Evolutionary conservation across 2,113 vertebrate genomes (phyloP).

Genomic region (Tringa solitaria): DNA sequence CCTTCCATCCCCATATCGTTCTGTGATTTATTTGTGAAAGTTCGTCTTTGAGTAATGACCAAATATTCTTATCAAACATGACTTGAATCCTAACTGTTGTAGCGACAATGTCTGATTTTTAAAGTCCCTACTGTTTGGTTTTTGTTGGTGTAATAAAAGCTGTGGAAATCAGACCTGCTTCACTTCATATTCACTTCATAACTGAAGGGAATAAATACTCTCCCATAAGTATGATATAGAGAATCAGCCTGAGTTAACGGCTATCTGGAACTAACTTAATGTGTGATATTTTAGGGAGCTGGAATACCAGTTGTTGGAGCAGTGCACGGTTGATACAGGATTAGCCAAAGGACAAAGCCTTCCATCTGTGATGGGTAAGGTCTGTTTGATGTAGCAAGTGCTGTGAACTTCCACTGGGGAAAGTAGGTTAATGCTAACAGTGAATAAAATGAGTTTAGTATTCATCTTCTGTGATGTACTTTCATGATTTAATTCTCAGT

Average conservation of each 20-base stretch:
- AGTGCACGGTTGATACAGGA: slow-evolving; percentile 91
- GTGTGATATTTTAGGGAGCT: slow-evolving; percentile 81
- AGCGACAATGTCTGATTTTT: neutral
- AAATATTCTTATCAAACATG: neutral
- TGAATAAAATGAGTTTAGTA: neutral
- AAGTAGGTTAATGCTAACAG: neutral
- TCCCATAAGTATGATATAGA: neutral
- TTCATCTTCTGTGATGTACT: neutral
- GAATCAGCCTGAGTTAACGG: neutral
- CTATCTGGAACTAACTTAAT: neutral
- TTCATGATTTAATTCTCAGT: neutral
- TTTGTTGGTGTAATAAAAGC: neutral
- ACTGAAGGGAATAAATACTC: neutral
- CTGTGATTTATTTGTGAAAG: neutral
- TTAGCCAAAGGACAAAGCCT: slow-evolving; percentile 85
- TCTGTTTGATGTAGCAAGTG: neutral
- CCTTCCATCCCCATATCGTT: too few relatives aligned
- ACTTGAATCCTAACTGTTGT: neutral
- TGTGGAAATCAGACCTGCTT: neutral
- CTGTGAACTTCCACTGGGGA: neutral
- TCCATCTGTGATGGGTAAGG: slow-evolving; percentile 87
- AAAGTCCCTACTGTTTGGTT: neutral
- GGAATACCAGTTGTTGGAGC: slow-evolving; percentile 85
- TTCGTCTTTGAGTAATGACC: neutral
- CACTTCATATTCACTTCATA: neutral